Evolutionary conservation across 2,113 vertebrate species (phyloP).

Genomic region (Elephantulus edwardii): DNA sequence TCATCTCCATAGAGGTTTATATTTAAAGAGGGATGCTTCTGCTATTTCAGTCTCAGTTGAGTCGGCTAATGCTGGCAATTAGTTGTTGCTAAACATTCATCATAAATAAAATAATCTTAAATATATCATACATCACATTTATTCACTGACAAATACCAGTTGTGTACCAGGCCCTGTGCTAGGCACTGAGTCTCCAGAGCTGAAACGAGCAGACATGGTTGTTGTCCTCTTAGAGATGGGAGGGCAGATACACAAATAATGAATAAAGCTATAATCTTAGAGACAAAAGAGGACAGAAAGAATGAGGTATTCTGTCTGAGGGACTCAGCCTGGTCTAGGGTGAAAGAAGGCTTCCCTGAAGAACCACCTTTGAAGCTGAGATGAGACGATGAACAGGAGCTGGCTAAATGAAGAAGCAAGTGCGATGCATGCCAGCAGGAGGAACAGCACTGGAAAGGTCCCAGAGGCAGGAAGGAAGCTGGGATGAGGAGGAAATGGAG

Average conservation of each 20-base stretch:
- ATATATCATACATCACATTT: background rate
- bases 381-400: background rate
- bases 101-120: constrained; percentile 39
- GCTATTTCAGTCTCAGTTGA: constrained; percentile 41
- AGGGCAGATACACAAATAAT: background rate
- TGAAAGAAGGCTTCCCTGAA: background rate
- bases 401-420: accelerated
- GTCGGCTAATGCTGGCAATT: constrained; percentile 40
- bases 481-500: background rate
- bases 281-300: background rate
- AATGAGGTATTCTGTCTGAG: background rate
- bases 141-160: background rate
- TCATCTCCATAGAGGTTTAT: background rate
- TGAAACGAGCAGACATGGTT: background rate
- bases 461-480: background rate
- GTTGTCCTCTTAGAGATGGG: background rate
- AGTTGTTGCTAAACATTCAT: constrained; percentile 41
- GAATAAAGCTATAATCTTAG: background rate
- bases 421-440: accelerated
- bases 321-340: background rate
- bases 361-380: background rate
- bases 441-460: background rate
- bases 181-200: background rate
- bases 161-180: background rate
- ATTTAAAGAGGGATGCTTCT: background rate